Conservation (phyloP, 2,888 invertebrate genomes). For the Macropis europaea region DNA sequence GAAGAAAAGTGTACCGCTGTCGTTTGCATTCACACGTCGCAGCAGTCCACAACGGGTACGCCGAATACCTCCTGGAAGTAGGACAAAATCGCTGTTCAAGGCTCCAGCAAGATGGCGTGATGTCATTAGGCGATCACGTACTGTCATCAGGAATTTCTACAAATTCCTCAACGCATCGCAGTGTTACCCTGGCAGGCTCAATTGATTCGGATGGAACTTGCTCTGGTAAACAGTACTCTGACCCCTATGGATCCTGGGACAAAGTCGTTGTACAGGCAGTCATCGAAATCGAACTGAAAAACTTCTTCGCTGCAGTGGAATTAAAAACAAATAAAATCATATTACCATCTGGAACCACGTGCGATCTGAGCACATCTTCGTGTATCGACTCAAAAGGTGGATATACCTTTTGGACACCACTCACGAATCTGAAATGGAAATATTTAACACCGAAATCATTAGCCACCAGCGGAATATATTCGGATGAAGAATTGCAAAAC, state of each 20-base stretch:
- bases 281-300: background rate
- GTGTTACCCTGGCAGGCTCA: background rate
- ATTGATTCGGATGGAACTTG: background rate
- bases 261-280: background rate
- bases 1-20: too few species aligned
- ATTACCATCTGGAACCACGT: background rate
- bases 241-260: background rate
- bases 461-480: constrained; percentile 13
- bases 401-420: too few species aligned
- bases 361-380: background rate
- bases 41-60: too few species aligned
- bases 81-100: too few species aligned
- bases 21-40: too few species aligned
- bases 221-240: background rate
- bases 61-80: too few species aligned
- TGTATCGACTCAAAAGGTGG: background rate
- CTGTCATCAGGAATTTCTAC: background rate
- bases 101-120: background rate
- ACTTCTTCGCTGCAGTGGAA: background rate
- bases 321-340: background rate
- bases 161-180: background rate
- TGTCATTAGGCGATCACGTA: background rate
- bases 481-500: constrained; percentile 27
- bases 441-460: background rate
- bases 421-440: background rate